Conservation (phyloP, 2,797 vertebrate species). For the Oryzias sinensis region DNA sequence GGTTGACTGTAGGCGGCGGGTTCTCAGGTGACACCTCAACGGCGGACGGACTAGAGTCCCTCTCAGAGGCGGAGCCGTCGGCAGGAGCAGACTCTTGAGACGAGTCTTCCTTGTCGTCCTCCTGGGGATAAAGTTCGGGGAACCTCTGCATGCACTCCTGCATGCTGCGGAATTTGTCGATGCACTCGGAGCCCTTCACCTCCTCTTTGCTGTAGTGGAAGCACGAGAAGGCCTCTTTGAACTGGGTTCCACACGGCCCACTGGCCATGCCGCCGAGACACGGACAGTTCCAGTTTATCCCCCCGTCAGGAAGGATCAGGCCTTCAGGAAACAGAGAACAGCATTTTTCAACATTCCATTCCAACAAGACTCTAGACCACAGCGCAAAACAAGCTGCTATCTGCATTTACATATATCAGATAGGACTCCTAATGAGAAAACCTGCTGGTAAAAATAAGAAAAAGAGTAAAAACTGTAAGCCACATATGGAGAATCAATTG, state of each 20-base stretch:
- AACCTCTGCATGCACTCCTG: slow-evolving; percentile 97
- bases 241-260: slow-evolving; percentile 93
- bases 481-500: no score
- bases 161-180: slow-evolving; percentile 92
- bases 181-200: slow-evolving; percentile 93
- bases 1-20: slow-evolving; percentile 46
- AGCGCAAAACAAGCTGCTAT: no score
- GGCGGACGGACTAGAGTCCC: slow-evolving; percentile 45
- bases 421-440: no score
- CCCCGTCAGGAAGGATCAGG: slow-evolving; percentile 90
- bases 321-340: slow-evolving; percentile 66
- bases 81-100: slow-evolving; percentile 24
- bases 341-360: neutral
- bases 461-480: no score
- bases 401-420: no score
- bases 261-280: slow-evolving; percentile 98
- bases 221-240: slow-evolving; percentile 97
- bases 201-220: slow-evolving; percentile 96
- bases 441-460: no score
- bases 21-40: slow-evolving; percentile 32
- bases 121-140: slow-evolving; percentile 95
- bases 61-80: slow-evolving; percentile 48
- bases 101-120: slow-evolving; percentile 76
- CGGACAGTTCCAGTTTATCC: slow-evolving; percentile 98
- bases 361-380: no score